Evolutionary conservation across 2,797 vertebrate species (phyloP).

Genomic region (Myotis planiceps): DNA sequence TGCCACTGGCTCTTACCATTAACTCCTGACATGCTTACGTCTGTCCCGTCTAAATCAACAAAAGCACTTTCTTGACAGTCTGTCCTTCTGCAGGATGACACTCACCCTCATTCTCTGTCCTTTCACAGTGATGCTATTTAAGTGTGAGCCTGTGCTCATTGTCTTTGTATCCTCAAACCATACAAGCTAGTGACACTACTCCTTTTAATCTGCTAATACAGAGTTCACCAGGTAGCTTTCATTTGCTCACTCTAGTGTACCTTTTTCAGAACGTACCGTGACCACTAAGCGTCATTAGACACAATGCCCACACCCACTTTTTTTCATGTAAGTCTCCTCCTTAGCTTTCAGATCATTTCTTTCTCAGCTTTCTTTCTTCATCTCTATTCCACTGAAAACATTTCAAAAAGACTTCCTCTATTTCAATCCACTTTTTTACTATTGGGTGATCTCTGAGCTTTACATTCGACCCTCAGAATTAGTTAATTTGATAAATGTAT

Average conservation of each 20-base stretch:
- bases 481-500: not conserved
- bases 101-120: not conserved
- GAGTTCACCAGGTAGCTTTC: not conserved
- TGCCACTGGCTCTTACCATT: not conserved
- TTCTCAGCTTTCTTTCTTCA: not conserved
- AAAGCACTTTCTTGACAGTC: conserved; percentile 42
- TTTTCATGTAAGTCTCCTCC: not conserved
- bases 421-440: not conserved
- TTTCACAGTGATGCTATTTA: not conserved
- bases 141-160: not conserved
- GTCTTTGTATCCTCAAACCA: not conserved
- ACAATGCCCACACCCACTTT: not conserved
- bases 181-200: too few species aligned
- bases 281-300: not conserved
- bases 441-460: not conserved
- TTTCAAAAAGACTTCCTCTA: not conserved
- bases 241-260: not conserved
- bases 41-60: conserved; percentile 42
- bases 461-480: not conserved
- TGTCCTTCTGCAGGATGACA: not conserved
- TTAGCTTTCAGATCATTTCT: not conserved
- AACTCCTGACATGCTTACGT: not conserved
- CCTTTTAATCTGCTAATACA: not conserved
- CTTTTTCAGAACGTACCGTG: not conserved
- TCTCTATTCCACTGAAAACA: not conserved